Conservation (phyloP, 1,140 invertebrate species). For the Lucilia cuprina region DNA sequence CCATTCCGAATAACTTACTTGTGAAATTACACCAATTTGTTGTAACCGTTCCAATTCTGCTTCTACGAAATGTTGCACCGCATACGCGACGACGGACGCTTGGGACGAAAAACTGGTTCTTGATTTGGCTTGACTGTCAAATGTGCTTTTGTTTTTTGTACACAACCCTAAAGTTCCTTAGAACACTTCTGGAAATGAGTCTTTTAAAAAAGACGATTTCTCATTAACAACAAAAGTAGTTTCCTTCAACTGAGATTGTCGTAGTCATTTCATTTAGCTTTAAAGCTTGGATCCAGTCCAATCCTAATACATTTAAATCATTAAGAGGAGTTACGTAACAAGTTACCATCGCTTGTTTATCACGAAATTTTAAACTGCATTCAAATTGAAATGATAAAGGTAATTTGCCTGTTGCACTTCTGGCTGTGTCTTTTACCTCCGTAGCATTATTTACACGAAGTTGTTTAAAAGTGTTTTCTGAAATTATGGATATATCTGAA, state of each 20-base stretch:
- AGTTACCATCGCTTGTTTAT: not conserved
- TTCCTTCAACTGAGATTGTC: not conserved
- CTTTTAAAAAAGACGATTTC: not conserved
- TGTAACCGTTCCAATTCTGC: no score
- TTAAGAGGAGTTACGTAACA: not conserved
- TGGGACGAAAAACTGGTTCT: no score
- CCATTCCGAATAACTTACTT: no score
- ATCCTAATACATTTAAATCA: not conserved
- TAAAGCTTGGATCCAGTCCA: not conserved
- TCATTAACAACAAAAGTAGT: not conserved
- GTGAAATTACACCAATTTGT: no score
- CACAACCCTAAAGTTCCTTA: no score
- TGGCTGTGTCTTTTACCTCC: not conserved
- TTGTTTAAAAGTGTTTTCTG: conserved; percentile 1
- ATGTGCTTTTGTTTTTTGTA: no score
- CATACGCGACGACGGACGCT: not conserved
- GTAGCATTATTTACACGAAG: not conserved
- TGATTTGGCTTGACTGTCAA: not conserved
- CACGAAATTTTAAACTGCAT: not conserved
- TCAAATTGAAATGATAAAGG: not conserved
- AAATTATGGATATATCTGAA: not conserved
- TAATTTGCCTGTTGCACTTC: not conserved
- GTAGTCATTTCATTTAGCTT: not conserved
- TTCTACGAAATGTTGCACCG: no score
- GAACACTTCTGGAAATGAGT: no score